Conservation (phyloP, 2,888 invertebrate genomes). For the Tetragonula carbonaria region DNA sequence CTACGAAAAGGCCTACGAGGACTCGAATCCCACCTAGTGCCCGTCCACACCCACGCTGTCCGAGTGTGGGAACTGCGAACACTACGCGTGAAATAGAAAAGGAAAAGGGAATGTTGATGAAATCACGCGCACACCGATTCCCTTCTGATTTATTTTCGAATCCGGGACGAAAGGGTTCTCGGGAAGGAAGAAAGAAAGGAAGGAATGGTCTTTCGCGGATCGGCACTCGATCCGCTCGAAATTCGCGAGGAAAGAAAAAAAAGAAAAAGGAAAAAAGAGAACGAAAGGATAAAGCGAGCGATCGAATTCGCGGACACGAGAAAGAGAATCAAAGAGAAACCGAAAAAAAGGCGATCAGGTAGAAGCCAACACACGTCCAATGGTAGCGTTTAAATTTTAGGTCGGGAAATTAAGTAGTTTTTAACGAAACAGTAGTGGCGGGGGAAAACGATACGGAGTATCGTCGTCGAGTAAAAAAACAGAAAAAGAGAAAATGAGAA, state of each 20-base stretch:
- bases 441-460: constrained; percentile 59
- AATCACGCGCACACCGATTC: constrained; percentile 10
- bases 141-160: background rate
- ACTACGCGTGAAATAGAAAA: constrained; percentile 75
- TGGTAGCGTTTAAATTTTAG: constrained; percentile 71
- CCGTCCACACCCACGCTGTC: constrained; percentile 82
- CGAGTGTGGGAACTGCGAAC: constrained; percentile 82
- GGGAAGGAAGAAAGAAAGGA: no score
- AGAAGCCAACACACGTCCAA: constrained; percentile 78
- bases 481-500: no score
- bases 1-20: constrained; percentile 86
- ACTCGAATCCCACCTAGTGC: constrained; percentile 83
- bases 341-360: constrained; percentile 25
- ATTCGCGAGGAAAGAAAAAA: no score
- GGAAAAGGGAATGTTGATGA: background rate
- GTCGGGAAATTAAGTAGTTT: constrained; percentile 68
- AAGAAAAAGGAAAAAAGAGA: background rate
- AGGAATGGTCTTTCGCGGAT: background rate
- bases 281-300: background rate
- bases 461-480: constrained; percentile 43
- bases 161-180: no score
- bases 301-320: background rate
- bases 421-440: constrained; percentile 50
- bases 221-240: background rate
- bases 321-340: background rate